Evolutionary conservation across 1,140 invertebrate genomes (phyloP).

Genomic region (Macrotrachela quadricornifera): DNA sequence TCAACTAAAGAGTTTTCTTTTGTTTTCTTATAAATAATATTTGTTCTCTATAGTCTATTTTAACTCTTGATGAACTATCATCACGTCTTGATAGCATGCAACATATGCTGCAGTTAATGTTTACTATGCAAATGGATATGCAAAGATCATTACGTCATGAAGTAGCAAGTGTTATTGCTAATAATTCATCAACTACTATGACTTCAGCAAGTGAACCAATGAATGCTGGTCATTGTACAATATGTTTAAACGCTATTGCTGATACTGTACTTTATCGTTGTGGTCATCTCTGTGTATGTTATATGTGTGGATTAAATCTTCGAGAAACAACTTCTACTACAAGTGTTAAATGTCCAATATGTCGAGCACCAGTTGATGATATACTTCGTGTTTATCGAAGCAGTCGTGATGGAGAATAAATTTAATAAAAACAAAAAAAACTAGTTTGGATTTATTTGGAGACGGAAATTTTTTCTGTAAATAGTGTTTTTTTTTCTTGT

Average conservation of each 20-base stretch:
- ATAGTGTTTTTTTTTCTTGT: too few species aligned
- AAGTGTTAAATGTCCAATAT: conserved; percentile 21
- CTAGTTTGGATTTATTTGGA: too few species aligned
- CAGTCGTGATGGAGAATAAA: too few species aligned
- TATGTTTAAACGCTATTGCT: conserved; percentile 22
- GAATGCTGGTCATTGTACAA: conserved; percentile 21
- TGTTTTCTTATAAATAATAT: too few species aligned
- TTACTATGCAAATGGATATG: conserved; percentile 26
- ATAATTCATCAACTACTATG: conserved; percentile 1
- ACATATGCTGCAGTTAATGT: conserved; percentile 22
- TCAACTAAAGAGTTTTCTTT: too few species aligned
- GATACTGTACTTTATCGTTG: conserved; percentile 28
- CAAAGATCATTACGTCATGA: conserved; percentile 27
- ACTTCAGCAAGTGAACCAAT: conserved; percentile 10
- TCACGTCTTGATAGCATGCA: background rate
- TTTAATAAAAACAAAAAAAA: too few species aligned
- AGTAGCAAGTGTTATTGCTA: conserved; percentile 11
- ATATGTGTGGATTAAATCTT: conserved; percentile 19
- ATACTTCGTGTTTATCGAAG: conserved; percentile 18
- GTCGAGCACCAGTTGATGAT: conserved; percentile 26
- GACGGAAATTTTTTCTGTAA: too few species aligned
- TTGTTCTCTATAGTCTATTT: too few species aligned
- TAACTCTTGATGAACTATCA: too few species aligned
- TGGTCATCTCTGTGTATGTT: conserved; percentile 28
- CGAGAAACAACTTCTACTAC: conserved; percentile 11